These are phyloP conservation scores for Isaurus tuberculatus DNA, from an alignment of 92 coral and sea anemone genomes.

Conservation along the genomic window DNA sequence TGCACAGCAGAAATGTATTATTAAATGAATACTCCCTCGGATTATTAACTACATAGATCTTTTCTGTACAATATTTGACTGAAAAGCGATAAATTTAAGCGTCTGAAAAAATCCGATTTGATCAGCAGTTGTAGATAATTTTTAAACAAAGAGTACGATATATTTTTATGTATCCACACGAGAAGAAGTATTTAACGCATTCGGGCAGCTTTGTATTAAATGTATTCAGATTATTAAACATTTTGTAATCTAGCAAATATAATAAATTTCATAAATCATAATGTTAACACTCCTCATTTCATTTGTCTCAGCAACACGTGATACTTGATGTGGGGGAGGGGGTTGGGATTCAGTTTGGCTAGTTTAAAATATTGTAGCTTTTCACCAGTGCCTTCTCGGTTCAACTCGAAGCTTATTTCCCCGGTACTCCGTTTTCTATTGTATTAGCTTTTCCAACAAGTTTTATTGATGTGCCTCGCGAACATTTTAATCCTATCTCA, in stretches of 20 bases:
- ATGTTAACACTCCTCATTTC: not conserved
- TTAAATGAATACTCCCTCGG: not conserved
- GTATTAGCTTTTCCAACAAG: too few relatives aligned
- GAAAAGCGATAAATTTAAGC: not conserved
- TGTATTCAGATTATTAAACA: conserved; percentile 16
- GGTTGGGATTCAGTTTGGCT: too few relatives aligned
- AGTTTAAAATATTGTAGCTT: too few relatives aligned
- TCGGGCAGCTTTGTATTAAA: conserved; percentile 45
- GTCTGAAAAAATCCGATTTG: not conserved
- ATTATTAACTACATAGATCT: not conserved
- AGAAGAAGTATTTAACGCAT: conserved; percentile 64
- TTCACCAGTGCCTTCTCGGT: too few relatives aligned
- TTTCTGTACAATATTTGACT: not conserved
- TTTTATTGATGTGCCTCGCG: too few relatives aligned
- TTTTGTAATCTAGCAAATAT: conserved; percentile 45
- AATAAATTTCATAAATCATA: conserved; percentile 1
- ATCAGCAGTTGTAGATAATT: conserved; percentile 72
- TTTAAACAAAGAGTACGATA: conserved; percentile 58
- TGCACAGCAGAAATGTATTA: not conserved
- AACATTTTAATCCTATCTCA: too few relatives aligned
- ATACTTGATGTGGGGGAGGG: too few relatives aligned
- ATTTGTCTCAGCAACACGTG: not conserved
- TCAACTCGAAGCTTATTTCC: too few relatives aligned
- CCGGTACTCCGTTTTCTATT: too few relatives aligned
- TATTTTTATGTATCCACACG: conserved; percentile 71